A percentile compares a stretch with the other conserved stretches of the same genome.
Evolutionary conservation across 1,140 invertebrate species (phyloP).

Genomic region (Phocides pigmalion): DNA sequence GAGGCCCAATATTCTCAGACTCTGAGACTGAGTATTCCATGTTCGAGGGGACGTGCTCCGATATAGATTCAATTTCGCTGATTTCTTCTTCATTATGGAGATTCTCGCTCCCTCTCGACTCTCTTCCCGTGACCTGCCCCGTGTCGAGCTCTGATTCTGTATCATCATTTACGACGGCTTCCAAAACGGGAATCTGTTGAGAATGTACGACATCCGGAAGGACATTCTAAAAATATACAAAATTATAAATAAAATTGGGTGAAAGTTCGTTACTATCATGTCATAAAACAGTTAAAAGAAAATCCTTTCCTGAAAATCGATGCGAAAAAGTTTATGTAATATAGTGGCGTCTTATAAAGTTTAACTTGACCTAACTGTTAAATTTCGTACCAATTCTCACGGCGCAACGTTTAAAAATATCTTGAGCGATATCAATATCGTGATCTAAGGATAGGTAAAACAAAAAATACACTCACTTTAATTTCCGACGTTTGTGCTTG

Average conservation of each 20-base stretch:
- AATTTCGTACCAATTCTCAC: slow-evolving; percentile 56
- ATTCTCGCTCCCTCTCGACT: slow-evolving; percentile 31
- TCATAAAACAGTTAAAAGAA: not conserved
- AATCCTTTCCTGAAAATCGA: not conserved
- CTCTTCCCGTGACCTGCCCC: slow-evolving; percentile 36
- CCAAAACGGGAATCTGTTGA: slow-evolving; percentile 69
- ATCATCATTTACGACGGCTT: slow-evolving; percentile 44
- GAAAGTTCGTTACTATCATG: slow-evolving; percentile 26
- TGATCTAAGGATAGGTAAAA: slow-evolving; percentile 16
- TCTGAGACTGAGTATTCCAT: slow-evolving; percentile 63
- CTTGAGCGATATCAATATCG: slow-evolving; percentile 33
- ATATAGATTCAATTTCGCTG: slow-evolving; percentile 69
- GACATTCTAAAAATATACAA: slow-evolving; percentile 82
- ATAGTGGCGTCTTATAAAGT: not conserved
- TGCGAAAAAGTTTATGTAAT: not conserved
- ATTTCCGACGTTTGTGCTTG: slow-evolving; percentile 58
- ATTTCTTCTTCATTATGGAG: slow-evolving; percentile 51
- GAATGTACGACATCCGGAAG: slow-evolving; percentile 82
- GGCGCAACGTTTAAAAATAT: slow-evolving; percentile 57
- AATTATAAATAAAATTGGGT: slow-evolving; percentile 66
- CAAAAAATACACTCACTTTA: slow-evolving; percentile 54
- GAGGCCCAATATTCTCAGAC: slow-evolving; percentile 45
- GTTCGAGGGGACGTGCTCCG: slow-evolving; percentile 70
- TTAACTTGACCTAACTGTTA: slow-evolving; percentile 39
- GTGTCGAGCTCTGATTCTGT: slow-evolving; percentile 49